Evolutionary conservation across 2,113 vertebrate species (phyloP).

Genomic region (Lucifuga dentata): DNA sequence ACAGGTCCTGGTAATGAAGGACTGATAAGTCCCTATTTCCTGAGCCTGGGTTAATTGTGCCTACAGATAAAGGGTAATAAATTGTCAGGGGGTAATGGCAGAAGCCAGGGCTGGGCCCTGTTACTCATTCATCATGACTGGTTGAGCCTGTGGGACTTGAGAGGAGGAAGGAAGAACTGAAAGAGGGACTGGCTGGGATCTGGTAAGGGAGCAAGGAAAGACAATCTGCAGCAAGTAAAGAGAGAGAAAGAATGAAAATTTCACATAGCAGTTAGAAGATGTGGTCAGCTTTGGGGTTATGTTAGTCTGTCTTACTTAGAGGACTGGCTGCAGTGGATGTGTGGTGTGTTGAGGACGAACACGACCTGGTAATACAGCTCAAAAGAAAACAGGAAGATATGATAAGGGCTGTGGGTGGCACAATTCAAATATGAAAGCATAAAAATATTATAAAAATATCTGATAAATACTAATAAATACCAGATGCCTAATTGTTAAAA

Average conservation of each 20-base stretch:
- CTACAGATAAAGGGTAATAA: constrained; percentile 82
- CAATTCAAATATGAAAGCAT: neutral
- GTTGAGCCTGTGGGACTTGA: constrained; percentile 39
- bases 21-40: constrained; percentile 81
- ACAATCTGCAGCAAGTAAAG: neutral
- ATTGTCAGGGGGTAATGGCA: constrained; percentile 80
- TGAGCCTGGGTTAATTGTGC: constrained; percentile 82
- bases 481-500: too few relatives aligned
- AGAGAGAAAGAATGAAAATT: constrained; percentile 8
- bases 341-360: constrained; percentile 2
- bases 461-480: too few relatives aligned
- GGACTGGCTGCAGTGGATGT: neutral
- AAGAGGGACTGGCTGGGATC: constrained; percentile 12
- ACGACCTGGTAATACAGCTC: constrained; percentile 4
- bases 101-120: constrained; percentile 65
- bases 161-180: constrained; percentile 32
- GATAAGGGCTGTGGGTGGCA: neutral
- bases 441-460: neutral
- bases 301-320: constrained; percentile 13
- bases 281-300: neutral
- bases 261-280: constrained; percentile 22
- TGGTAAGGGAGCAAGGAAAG: constrained; percentile 15
- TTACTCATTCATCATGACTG: constrained; percentile 79
- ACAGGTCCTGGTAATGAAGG: constrained; percentile 79
- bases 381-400: constrained; percentile 2